Evolutionary conservation across 2,888 invertebrate species (phyloP), one percentile per base, ranked within the genome.

Genomic region (Lycia hirtaria): DNA sequence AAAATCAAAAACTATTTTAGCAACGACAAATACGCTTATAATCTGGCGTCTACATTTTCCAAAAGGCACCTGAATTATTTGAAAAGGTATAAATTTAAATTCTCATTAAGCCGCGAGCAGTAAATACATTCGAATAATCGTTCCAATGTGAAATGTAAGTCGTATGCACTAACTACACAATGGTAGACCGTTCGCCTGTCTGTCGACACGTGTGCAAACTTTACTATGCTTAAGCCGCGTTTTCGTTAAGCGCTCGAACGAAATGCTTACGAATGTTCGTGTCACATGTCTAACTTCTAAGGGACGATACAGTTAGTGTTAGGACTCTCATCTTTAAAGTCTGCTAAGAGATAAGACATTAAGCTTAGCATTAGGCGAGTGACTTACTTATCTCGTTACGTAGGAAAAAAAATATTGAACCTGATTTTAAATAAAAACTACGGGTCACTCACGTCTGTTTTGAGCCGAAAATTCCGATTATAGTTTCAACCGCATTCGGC

Each of bases 141-240:
- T 26, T 44, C 14, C 62, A 64, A 68, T 68, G 68, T 64, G 65
- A 70, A 65, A 60, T 59, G 59, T 68, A 67, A 55, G 65, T 63
- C 67, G 58, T 15, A 26, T 49, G 32, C 7, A 59, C 40, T 17
- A 4, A 12, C 12, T 44, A 56, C 49, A 61, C 58, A 52, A 44
- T 26, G 30, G 52, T 44, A 15, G 24, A 40, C 24, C 17, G 48
- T 57, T 64, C 51, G 57, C 10, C 33, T 19, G 54, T 48, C 56
- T 56, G 40, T 64, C 38, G 47, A 55, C 62, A 62, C 59, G 55
- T 62, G 59, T 49, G 51, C 41, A 51, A 26, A 52, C 52, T 32
- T 33, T 30, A 12, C 47, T 38, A 30, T 22, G 26, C 12, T 54
- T 33, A 54, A 24, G 30, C 32, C 9, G 12, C 22, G 38, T 15